Conservation (phyloP, 2,797 vertebrate species). For the Poeciliopsis gracilis region DNA sequence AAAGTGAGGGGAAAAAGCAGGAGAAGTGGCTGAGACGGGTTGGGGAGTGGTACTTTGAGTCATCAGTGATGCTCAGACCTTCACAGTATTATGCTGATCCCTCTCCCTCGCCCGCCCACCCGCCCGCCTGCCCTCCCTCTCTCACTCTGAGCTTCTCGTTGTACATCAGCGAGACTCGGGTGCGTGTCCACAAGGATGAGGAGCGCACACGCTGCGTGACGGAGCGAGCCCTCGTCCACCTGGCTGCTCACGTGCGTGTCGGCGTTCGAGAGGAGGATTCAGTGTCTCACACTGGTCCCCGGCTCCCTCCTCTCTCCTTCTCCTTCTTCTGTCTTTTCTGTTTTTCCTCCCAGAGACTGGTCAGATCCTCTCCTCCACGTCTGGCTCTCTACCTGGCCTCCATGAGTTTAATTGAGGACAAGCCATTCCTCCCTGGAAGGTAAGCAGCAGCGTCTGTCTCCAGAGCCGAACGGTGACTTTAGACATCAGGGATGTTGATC, state of each 20-base stretch:
- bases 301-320: not conserved
- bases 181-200: constrained; percentile 49
- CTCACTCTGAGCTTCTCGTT: constrained; percentile 45
- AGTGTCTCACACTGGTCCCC: constrained; percentile 20
- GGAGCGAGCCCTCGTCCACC: constrained; percentile 31
- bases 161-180: constrained; percentile 41
- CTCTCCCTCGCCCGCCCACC: constrained; percentile 4
- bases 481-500: constrained; percentile 7
- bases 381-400: constrained; percentile 60
- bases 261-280: constrained; percentile 32
- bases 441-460: constrained; percentile 52
- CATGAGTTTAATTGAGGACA: constrained; percentile 74
- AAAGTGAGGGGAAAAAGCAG: constrained; percentile 4
- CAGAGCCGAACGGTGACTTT: constrained; percentile 15
- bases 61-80: constrained; percentile 61
- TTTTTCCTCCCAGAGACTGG: constrained; percentile 26
- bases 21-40: constrained; percentile 29
- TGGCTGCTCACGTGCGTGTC: constrained; percentile 30
- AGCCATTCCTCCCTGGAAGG: constrained; percentile 65
- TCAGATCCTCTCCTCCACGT: constrained; percentile 48
- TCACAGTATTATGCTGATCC: constrained; percentile 48
- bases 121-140: constrained; percentile 2
- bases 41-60: constrained; percentile 57
- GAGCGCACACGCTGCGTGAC: constrained; percentile 24
- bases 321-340: not conserved